Evolutionary conservation across 2,797 vertebrate genomes (phyloP).

Genomic region (Melanotaenia maccullochi): DNA sequence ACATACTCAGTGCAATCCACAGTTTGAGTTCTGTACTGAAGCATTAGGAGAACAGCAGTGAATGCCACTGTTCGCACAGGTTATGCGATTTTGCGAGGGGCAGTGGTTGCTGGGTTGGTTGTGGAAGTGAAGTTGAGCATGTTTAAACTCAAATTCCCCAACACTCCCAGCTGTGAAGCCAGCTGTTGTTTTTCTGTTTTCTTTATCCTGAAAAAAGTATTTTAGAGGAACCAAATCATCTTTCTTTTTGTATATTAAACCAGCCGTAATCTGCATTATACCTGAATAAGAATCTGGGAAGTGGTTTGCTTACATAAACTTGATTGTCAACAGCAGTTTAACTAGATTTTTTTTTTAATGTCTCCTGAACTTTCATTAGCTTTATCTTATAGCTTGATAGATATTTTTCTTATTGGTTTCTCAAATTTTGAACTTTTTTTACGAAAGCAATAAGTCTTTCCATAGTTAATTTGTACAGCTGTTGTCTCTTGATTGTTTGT

Average conservation of each 20-base stretch:
- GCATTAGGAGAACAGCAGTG: constrained; percentile 33
- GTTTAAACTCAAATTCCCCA: constrained; percentile 9
- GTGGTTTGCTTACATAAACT: background rate
- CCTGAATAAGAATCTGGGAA: background rate
- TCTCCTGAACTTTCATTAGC: background rate
- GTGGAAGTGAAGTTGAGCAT: background rate
- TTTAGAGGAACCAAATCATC: background rate
- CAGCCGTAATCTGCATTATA: background rate
- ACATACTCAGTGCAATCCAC: constrained; percentile 45
- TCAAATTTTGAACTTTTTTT: too few relatives aligned
- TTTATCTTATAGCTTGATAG: background rate
- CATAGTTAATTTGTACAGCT: background rate
- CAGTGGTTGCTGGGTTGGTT: constrained; percentile 31
- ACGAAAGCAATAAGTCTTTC: background rate
- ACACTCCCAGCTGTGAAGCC: constrained; percentile 14
- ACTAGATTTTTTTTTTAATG: background rate
- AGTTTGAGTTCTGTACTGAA: constrained; percentile 32
- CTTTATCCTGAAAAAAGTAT: background rate
- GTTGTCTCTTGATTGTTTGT: background rate
- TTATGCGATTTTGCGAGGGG: constrained; percentile 24
- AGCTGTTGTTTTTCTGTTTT: constrained; percentile 1
- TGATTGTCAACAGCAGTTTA: background rate
- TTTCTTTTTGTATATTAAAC: constrained; percentile 11
- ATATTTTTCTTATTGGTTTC: background rate
- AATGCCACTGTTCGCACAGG: constrained; percentile 34